These are phyloP conservation scores for Eupithecia pulchellata DNA, from an alignment of 2,888 invertebrate genomes.

Conservation along the genomic window DNA sequence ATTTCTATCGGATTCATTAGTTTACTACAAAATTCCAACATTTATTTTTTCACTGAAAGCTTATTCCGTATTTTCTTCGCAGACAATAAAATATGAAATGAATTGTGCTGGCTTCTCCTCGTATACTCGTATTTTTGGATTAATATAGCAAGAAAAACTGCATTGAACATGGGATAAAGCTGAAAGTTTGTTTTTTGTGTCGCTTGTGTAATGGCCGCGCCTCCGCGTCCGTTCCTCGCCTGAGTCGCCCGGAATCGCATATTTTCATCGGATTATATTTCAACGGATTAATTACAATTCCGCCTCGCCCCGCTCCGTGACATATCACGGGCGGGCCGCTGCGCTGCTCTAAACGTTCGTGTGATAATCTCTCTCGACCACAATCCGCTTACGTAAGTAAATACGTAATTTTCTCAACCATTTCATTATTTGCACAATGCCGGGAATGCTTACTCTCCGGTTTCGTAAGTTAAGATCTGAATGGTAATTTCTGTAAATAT, in stretches of 20 bases:
- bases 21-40: constrained; percentile 2
- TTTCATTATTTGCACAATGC: constrained; percentile 33
- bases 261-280: constrained; percentile 71
- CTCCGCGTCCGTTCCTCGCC: constrained; percentile 21
- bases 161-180: neutral
- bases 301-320: constrained; percentile 48
- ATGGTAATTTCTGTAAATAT: constrained; percentile 22
- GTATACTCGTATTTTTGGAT: neutral
- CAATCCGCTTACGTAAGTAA: constrained; percentile 43
- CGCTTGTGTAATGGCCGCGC: neutral
- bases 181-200: neutral
- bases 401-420: constrained; percentile 41
- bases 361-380: constrained; percentile 44
- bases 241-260: constrained; percentile 57
- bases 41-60: neutral
- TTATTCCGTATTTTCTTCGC: constrained; percentile 4
- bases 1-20: constrained; percentile 51
- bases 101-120: constrained; percentile 1
- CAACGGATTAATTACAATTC: constrained; percentile 65
- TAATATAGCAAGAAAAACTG: constrained; percentile 6
- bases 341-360: constrained; percentile 43
- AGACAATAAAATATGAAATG: constrained; percentile 26
- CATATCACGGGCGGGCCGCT: constrained; percentile 42
- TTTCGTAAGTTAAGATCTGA: constrained; percentile 25
- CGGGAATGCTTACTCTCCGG: constrained; percentile 23